These are phyloP conservation scores for Gambusia holbrooki DNA, from an alignment of 2,113 vertebrate genomes.

Conservation along the genomic window DNA sequence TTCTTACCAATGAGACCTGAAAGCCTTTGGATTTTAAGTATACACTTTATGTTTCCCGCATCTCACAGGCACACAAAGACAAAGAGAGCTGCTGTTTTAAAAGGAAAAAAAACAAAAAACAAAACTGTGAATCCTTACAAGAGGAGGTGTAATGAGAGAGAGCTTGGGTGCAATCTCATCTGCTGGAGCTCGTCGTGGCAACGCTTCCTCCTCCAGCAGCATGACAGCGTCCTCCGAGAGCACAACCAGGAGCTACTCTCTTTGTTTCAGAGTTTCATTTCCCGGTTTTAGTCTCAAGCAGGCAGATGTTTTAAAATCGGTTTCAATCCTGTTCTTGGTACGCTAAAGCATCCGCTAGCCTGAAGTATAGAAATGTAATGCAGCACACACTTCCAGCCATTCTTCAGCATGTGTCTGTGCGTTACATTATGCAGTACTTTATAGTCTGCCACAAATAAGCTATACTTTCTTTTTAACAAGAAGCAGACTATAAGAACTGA, in stretches of 20 bases:
- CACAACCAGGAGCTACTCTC: conserved; percentile 64
- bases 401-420: background rate
- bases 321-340: conserved; percentile 43
- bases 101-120: background rate
- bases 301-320: conserved; percentile 69
- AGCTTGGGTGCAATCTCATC: conserved; percentile 37
- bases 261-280: conserved; percentile 79
- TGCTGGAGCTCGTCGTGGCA: conserved; percentile 55
- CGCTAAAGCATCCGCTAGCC: conserved; percentile 39
- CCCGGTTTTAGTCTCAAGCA: conserved; percentile 67
- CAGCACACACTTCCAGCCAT: background rate
- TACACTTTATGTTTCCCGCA: background rate
- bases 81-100: conserved; percentile 27
- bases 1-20: background rate
- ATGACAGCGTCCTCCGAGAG: conserved; percentile 22
- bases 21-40: conserved; percentile 5
- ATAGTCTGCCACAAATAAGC: conserved; percentile 22
- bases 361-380: background rate
- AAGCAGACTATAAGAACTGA: conserved; percentile 46
- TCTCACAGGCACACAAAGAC: background rate
- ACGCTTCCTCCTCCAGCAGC: conserved; percentile 43
- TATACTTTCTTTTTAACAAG: conserved; percentile 58
- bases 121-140: conserved; percentile 38
- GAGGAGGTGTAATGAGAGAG: conserved; percentile 53
- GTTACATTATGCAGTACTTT: conserved; percentile 29